Evolutionary conservation across 2,888 invertebrate genomes (phyloP).

Genomic region (Lacanobia wlatinum): DNA sequence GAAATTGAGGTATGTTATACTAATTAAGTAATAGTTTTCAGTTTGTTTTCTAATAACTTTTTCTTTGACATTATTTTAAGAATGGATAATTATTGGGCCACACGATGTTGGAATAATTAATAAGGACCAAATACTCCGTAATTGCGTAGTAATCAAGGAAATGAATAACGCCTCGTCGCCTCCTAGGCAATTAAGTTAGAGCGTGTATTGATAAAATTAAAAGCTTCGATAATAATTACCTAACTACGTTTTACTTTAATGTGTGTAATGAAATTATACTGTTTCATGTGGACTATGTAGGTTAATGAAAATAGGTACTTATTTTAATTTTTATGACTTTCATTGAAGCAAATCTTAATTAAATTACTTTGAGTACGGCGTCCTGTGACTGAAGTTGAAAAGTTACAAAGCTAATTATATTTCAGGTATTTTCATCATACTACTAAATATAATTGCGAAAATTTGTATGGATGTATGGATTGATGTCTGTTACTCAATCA

Average conservation of each 20-base stretch:
- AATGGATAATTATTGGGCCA: neutral
- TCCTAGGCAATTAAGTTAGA: constrained; percentile 40
- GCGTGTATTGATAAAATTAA: constrained; percentile 36
- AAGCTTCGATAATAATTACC: constrained; percentile 39
- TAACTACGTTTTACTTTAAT: neutral
- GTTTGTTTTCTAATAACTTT: constrained; percentile 14
- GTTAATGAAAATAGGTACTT: neutral
- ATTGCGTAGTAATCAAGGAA: constrained; percentile 18
- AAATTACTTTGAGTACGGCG: neutral
- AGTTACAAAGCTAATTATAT: neutral
- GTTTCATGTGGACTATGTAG: neutral
- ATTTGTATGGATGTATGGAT: too few relatives aligned
- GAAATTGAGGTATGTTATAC: constrained; percentile 70
- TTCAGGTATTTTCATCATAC: neutral
- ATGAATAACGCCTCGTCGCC: constrained; percentile 24
- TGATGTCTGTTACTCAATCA: too few relatives aligned
- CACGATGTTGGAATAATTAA: constrained; percentile 15
- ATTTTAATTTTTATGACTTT: neutral
- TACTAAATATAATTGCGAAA: too few relatives aligned
- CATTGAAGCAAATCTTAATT: neutral
- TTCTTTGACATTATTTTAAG: neutral
- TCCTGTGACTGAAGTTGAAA: neutral
- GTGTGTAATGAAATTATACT: constrained; percentile 35
- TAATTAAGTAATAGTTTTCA: constrained; percentile 31
- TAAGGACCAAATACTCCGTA: constrained; percentile 14